Conservation (phyloP, 2,113 vertebrate species). For the Spermophilus dauricus region DNA sequence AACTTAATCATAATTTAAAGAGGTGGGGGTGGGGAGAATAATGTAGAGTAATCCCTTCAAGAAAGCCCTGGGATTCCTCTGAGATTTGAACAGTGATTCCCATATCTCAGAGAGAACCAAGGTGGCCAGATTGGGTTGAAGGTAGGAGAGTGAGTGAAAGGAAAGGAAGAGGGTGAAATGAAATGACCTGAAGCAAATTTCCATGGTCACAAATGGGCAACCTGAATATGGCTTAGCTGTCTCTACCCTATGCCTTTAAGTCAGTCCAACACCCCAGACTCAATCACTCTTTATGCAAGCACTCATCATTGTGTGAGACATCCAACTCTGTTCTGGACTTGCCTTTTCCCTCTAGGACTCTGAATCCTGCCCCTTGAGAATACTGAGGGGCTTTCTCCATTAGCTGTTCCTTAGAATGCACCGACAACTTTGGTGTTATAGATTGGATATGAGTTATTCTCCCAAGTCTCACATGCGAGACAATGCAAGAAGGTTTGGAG, state of each 20-base stretch:
- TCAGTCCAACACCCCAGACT: background rate
- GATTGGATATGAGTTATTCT: no score
- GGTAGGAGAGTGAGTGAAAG: no score
- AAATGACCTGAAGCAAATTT: background rate
- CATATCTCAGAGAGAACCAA: background rate
- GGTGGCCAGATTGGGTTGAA: background rate
- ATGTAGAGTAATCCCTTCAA: slow-evolving; percentile 7
- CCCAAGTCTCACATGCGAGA: no score
- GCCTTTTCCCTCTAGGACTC: background rate
- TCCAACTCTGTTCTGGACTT: background rate
- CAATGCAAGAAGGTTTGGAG: no score
- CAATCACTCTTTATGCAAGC: background rate
- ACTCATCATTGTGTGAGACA: background rate
- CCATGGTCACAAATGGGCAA: background rate
- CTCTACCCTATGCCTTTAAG: background rate
- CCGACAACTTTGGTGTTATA: no score
- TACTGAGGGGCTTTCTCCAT: background rate
- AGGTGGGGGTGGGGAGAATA: background rate
- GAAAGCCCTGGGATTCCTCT: background rate
- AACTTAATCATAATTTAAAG: background rate
- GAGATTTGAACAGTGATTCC: background rate
- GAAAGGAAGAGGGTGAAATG: background rate
- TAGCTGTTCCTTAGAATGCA: background rate
- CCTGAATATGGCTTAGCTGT: no score
- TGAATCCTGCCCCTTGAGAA: background rate